Evolutionary conservation across 2,113 vertebrate genomes (phyloP), one percentile per base, ranked within the genome.

Genomic region (Gila orcuttii): DNA sequence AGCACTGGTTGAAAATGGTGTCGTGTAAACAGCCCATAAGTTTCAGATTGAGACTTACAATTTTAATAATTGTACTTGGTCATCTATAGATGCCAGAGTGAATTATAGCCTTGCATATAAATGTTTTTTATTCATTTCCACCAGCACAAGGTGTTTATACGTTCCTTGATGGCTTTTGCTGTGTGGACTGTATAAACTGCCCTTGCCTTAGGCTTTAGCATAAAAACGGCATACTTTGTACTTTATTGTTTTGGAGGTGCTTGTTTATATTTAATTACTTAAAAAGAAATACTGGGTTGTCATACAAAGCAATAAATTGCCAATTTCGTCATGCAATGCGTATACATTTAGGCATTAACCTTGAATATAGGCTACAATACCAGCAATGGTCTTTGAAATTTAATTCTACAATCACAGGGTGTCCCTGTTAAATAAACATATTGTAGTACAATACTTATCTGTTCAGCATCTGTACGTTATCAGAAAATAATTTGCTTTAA

Each of bases 201-300:
- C 86, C 82, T 89, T 90, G 86, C 88, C 88, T 47, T 2, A 79
- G 75, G 85, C 74, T 60, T 86, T 77, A 36, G 31, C 31, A 79
- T 86, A 79, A 83, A 81, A 62, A 59, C 60, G 68, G 75, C 76
- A 83, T 74, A 36, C 36, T 82, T 64, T 36, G 28, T 82, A 85
- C 77, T 78, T 81, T 45, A 36, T 77, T 75, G 55, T 47, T 85
- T 77, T 62, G 71, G 47, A 60, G n/a, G 31, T n/a, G 39, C 45
- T 83, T 86, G 39, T 88, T 81, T 86, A 82, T 82, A 66, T 69
- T 79, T 89, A 85, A 85, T 89, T 82, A 79, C 79, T 47, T 81
- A 1, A 25, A 19, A 79, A n/a, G n/a, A 28, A 64, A 45, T 64
- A 28, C 8, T 28, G n/a, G n/a, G 11, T 31, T 82, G 62, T 68